phyloP scores from a whole-genome alignment of 2,113 vertebrate species.

The Gopherus flavomarginatus region DNA sequence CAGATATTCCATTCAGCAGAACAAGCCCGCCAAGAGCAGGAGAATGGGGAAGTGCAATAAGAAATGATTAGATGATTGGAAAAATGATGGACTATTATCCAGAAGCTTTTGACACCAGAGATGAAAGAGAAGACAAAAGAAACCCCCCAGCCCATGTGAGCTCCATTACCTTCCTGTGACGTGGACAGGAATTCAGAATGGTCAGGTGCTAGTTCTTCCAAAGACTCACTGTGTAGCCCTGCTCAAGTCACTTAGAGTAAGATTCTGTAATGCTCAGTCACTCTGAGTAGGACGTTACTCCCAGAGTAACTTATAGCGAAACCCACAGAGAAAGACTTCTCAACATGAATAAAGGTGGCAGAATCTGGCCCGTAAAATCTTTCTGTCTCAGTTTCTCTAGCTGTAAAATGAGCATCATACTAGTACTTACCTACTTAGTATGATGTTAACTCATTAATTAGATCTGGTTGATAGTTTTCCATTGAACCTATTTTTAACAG shows the following conservation, averaged over 20 bases:
- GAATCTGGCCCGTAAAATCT: background rate
- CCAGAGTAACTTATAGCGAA: background rate
- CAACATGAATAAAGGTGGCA: background rate
- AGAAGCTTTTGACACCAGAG: background rate
- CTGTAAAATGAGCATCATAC: background rate
- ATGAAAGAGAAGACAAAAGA: background rate
- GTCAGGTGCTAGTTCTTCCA: background rate
- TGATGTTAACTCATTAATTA: background rate
- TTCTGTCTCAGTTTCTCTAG: background rate
- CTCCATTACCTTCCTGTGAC: background rate
- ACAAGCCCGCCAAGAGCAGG: background rate
- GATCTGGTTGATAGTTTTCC: background rate
- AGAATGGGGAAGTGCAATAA: accelerated
- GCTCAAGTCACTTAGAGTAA: background rate
- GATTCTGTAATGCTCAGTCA: background rate
- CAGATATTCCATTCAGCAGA: background rate
- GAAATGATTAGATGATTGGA: background rate
- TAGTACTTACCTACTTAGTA: background rate
- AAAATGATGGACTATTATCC: background rate
- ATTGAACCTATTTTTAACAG: background rate
- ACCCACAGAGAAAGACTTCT: background rate
- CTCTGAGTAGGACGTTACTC: background rate
- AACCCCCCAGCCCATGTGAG: background rate
- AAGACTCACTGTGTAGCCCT: background rate
- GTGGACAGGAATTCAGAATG: background rate